Evolutionary conservation across 2,113 vertebrate species (phyloP).

Genomic region (Vireo altiloquus): DNA sequence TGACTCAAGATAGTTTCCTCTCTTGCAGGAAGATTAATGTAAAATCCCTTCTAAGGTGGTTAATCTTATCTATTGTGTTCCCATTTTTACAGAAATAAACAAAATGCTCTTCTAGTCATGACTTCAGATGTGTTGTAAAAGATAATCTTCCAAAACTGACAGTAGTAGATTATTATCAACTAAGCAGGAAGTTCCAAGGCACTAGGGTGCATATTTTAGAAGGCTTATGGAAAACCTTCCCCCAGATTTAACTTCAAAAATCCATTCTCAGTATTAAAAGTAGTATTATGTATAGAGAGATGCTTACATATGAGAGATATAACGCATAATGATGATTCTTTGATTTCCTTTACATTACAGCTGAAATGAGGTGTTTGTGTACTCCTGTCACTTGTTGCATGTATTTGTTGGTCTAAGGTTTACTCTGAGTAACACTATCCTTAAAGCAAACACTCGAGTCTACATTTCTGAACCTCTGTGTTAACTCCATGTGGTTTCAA

Average conservation of each 20-base stretch:
- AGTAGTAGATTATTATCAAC: neutral
- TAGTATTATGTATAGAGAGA: neutral
- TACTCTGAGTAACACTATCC: conserved; percentile 24
- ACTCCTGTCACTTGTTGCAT: neutral
- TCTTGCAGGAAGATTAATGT: neutral
- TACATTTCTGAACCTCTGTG: neutral
- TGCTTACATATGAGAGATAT: neutral
- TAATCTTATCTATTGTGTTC: neutral
- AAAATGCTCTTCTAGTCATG: neutral
- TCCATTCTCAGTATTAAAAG: neutral
- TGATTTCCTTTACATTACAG: neutral
- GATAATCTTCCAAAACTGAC: neutral
- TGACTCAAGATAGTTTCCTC: neutral
- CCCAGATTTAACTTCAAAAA: neutral
- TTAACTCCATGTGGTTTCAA: conserved; percentile 32
- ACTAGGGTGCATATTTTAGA: neutral
- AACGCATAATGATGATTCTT: neutral
- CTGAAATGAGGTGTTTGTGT: conserved; percentile 24
- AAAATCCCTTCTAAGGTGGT: neutral
- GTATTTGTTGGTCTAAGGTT: conserved; percentile 14
- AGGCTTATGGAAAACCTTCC: neutral
- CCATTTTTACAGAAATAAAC: neutral
- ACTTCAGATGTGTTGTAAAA: neutral
- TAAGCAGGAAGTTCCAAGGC: neutral
- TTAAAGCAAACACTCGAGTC: conserved; percentile 15